Conservation (phyloP, 2,888 invertebrate species). For the Oithona nana region DNA sequence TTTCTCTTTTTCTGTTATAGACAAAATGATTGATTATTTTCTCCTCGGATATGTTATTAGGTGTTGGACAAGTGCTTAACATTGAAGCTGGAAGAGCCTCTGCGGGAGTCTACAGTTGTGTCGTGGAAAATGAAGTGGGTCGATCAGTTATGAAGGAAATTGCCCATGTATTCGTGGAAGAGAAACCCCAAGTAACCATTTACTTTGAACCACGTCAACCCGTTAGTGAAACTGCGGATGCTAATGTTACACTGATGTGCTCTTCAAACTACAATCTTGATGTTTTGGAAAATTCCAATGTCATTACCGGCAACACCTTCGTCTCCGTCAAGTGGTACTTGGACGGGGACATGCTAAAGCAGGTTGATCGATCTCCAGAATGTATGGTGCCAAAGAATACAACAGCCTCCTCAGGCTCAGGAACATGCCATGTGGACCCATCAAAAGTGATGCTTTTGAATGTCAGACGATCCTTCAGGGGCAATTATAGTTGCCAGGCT, state of each 20-base stretch:
- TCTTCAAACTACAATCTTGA: conserved; percentile 52
- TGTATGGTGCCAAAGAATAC: conserved; percentile 1
- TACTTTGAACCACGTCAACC: conserved; percentile 54
- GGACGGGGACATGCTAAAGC: conserved; percentile 54
- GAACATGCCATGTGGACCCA: conserved; percentile 64
- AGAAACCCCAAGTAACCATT: conserved; percentile 54
- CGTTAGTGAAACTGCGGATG: conserved; percentile 52
- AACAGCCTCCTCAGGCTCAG: conserved; percentile 27
- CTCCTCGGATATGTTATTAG: too few relatives aligned
- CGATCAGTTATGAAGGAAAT: neutral
- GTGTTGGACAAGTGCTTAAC: neutral
- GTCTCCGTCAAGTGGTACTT: conserved; percentile 67
- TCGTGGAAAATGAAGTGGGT: conserved; percentile 9
- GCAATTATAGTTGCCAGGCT: conserved; percentile 82
- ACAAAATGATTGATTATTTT: too few relatives aligned
- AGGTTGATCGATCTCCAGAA: neutral
- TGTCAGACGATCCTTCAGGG: conserved; percentile 68
- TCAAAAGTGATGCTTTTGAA: conserved; percentile 60
- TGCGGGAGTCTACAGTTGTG: neutral
- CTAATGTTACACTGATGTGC: conserved; percentile 60
- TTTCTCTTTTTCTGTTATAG: too few relatives aligned
- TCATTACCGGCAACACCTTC: conserved; percentile 43
- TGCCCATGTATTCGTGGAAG: conserved; percentile 32
- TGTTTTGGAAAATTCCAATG: too few relatives aligned
- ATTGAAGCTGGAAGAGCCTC: neutral